Percentiles rank a stretch among this genome's conserved stretches.
Evolutionary conservation across 1,140 invertebrate genomes (phyloP).

Genomic region (Propsilocerus akamusi): DNA sequence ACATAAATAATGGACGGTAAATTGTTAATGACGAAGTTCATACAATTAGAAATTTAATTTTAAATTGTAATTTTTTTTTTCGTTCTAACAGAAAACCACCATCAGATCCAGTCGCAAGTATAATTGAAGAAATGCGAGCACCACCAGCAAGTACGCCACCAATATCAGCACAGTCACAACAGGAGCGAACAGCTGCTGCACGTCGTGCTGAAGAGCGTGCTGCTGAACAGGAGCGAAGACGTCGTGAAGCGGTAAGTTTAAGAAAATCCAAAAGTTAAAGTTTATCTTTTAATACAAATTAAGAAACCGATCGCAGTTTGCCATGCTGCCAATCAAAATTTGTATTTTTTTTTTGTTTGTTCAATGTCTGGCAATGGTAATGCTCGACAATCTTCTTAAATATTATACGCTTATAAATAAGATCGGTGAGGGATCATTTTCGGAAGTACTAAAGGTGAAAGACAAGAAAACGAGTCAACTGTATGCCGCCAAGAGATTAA

Average conservation of each 20-base stretch:
- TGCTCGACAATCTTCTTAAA: background rate
- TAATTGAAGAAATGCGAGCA: constrained; percentile 32
- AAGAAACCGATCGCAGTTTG: background rate
- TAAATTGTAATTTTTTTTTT: constrained; percentile 4
- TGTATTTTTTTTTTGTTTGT: background rate
- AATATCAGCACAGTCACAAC: constrained; percentile 35
- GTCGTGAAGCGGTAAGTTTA: constrained; percentile 74
- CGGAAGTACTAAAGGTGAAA: constrained; percentile 46
- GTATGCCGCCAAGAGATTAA: constrained; percentile 43
- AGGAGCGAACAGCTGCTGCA: constrained; percentile 45
- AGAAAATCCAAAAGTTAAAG: background rate
- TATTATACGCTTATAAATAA: constrained; percentile 37
- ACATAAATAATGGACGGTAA: constrained; percentile 29
- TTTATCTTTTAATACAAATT: background rate
- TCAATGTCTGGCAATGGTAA: background rate
- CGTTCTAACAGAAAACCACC: constrained; percentile 28
- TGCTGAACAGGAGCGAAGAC: constrained; percentile 72
- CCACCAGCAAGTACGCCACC: constrained; percentile 27
- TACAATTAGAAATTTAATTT: constrained; percentile 1
- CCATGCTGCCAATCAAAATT: background rate
- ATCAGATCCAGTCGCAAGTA: constrained; percentile 21
- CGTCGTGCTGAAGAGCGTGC: constrained; percentile 61
- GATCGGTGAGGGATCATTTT: constrained; percentile 45
- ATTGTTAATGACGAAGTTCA: background rate
- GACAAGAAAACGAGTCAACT: constrained; percentile 29